phyloP scores from a whole-genome alignment of 2,113 vertebrate genomes.

The Setophaga kirtlandii region DNA sequence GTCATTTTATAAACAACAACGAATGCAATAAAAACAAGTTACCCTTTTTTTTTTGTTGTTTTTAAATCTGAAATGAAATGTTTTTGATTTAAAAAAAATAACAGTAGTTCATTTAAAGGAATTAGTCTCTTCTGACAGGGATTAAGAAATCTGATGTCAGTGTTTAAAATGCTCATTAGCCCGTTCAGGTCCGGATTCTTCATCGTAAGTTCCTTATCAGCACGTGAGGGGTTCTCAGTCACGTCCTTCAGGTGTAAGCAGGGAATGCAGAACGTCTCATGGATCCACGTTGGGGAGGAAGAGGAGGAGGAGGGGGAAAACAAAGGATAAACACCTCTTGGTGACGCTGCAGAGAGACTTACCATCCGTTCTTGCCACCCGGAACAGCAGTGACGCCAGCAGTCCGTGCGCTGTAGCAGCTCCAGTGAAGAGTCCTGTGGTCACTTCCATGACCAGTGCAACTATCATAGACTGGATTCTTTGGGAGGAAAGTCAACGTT shows the following conservation, averaged over 20 bases:
- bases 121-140: constrained; percentile 80
- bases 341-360: constrained; percentile 53
- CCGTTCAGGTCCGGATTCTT: constrained; percentile 69
- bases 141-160: constrained; percentile 78
- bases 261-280: constrained; percentile 68
- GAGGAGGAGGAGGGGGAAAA: not conserved
- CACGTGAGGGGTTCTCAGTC: constrained; percentile 13
- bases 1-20: constrained; percentile 91
- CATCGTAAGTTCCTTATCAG: constrained; percentile 53
- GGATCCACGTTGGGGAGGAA: constrained; percentile 52
- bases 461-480: constrained; percentile 98
- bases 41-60: constrained; percentile 75
- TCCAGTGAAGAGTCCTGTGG: constrained; percentile 76
- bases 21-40: constrained; percentile 87
- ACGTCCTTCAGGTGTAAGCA: constrained; percentile 58
- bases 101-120: constrained; percentile 84
- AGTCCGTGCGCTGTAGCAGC: constrained; percentile 74
- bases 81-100: constrained; percentile 85
- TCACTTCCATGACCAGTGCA: constrained; percentile 60
- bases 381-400: constrained; percentile 27
- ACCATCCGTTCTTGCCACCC: constrained; percentile 26
- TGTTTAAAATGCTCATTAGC: constrained; percentile 72
- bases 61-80: constrained; percentile 90
- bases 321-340: not conserved
- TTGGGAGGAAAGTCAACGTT: constrained; percentile 98